Conservation (phyloP, 2,113 vertebrate species). For the Onychorhynchus coronatus region DNA sequence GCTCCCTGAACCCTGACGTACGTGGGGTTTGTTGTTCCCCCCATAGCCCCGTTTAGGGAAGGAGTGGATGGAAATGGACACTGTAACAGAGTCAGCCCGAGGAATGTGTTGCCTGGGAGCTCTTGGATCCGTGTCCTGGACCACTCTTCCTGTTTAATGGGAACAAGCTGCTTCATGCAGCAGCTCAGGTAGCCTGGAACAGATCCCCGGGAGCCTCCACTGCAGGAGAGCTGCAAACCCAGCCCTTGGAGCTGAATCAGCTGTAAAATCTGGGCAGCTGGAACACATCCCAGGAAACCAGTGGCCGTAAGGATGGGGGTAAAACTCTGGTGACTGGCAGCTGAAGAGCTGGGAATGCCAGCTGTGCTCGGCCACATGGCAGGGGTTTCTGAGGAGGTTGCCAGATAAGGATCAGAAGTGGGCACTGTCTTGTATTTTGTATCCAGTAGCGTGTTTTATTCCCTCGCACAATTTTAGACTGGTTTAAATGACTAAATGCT, state of each 20-base stretch:
- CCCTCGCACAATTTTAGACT: background rate
- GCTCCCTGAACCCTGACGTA: background rate
- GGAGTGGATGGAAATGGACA: background rate
- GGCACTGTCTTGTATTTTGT: background rate
- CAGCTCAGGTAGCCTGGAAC: background rate
- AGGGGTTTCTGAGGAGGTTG: background rate
- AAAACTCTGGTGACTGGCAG: background rate
- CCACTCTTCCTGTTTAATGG: background rate
- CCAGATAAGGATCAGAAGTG: background rate
- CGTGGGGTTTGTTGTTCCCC: background rate
- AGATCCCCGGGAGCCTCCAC: background rate
- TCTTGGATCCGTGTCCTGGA: background rate
- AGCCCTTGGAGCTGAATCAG: background rate
- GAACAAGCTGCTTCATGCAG: background rate
- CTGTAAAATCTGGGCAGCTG: background rate
- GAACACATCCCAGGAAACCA: background rate
- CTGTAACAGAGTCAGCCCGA: background rate
- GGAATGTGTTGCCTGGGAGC: background rate
- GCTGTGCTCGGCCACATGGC: background rate
- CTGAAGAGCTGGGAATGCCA: background rate
- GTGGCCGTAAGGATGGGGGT: fast-evolving
- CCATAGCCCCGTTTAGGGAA: fast-evolving
- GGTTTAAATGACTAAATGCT: background rate
- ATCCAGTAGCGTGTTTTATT: background rate
- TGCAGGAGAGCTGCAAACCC: fast-evolving